A percentile compares a stretch with the other conserved stretches of the same genome.
Conservation (phyloP, 2,797 vertebrate genomes). For the Acrossocheilus fasciatus region DNA sequence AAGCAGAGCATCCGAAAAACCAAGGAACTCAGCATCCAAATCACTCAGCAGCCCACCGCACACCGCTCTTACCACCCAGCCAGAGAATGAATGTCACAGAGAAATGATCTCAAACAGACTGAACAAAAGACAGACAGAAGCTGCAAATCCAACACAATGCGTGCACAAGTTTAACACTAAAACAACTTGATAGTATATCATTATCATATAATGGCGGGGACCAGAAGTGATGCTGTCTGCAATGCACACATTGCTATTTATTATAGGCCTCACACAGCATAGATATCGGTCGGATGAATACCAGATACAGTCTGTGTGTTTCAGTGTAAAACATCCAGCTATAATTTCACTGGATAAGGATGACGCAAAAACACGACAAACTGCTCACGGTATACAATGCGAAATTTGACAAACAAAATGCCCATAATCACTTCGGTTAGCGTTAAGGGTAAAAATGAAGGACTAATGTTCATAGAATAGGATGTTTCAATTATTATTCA, state of each 20-base stretch:
- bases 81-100: conserved; percentile 49
- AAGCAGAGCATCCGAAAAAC: neutral
- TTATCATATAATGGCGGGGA: conserved; percentile 32
- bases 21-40: neutral
- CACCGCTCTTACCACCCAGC: conserved; percentile 16
- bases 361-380: neutral
- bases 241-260: conserved; percentile 30
- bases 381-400: neutral
- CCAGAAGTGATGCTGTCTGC: conserved; percentile 9
- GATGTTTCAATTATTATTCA: neutral
- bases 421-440: neutral
- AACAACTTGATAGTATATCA: conserved; percentile 26
- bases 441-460: neutral
- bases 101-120: conserved; percentile 39
- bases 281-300: neutral
- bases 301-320: conserved; percentile 6
- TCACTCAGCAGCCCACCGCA: conserved; percentile 12
- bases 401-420: neutral
- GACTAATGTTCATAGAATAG: neutral
- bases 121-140: conserved; percentile 52
- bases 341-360: neutral
- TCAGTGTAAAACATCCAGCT: neutral
- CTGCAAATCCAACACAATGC: conserved; percentile 50
- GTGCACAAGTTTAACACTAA: neutral
- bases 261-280: conserved; percentile 60